Base-by-base conservation (phyloP, 2,888 invertebrate species). In the Epirrita christyi region DNA sequence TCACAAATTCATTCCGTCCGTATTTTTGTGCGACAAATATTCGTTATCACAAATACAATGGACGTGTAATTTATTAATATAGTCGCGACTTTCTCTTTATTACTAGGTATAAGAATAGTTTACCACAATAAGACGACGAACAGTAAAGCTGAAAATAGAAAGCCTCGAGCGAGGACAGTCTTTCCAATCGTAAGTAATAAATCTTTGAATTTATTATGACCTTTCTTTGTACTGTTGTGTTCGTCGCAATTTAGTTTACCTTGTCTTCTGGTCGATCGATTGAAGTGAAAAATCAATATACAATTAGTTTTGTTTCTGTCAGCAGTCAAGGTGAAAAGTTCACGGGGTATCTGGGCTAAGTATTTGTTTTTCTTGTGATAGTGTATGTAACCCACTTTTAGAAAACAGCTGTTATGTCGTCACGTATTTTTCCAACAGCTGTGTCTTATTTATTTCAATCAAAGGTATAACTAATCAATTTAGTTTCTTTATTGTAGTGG, bases 391-490 rank as follows among this genome's bases (percentile, higher is more conserved):
- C 78, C 86, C 76, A 86, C 85, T 88, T 88, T 88, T 83, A 72
- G 69, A 63, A 83, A 83, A 78, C 89, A 89, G 88, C 88, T 88
- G 88, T 85, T 84, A 77, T 70, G 75, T 80, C 83, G 86, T 86
- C 85, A 87, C 80, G 73, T 74, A 74, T 79, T 68, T 67, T 60
- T 64, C 59, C 58, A 81, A 81, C 86, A 86, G 86, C 86, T 86
- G 82, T 78, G 72, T 69, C 10, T 6, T 10, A 32, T 21, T 21
- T 21, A 21, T 2, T n/a, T n/a, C 2, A 21, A 21, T 21, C 21
- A 21, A 21, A 2, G 21, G 21, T 21, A 21, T 3, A 21, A 21
- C 2, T 32, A 32, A 32, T 32, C 8, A 8, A 32, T 32, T 6
- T 32, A 21, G 21, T 21, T 21, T 21, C 21, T 21, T 4, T 2